These are phyloP conservation scores for Drosophila takahashii DNA, from an alignment of 1,140 invertebrate species.

Conservation along the genomic window DNA sequence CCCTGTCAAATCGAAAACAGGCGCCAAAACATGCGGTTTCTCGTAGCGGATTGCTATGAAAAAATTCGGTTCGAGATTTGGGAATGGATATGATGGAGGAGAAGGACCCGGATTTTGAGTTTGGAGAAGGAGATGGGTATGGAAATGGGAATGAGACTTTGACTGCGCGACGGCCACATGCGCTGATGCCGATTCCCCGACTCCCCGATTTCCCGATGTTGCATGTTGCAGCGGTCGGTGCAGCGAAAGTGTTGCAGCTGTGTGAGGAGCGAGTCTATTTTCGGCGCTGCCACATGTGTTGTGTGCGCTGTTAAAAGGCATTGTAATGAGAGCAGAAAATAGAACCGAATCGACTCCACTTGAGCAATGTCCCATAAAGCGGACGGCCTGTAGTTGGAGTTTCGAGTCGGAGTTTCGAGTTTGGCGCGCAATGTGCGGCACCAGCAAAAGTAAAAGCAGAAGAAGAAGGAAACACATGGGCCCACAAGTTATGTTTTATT, in stretches of 20 bases:
- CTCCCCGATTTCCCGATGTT: slow-evolving; percentile 16
- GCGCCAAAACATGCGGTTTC: slow-evolving; percentile 45
- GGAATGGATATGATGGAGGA: slow-evolving; percentile 13
- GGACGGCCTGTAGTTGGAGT: slow-evolving; percentile 29
- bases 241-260: slow-evolving; percentile 69
- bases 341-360: slow-evolving; percentile 66
- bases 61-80: slow-evolving; percentile 36
- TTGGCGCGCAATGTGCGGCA: slow-evolving; percentile 50
- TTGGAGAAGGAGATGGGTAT: background rate
- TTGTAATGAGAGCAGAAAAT: slow-evolving; percentile 76
- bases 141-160: slow-evolving; percentile 12
- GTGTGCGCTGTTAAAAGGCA: slow-evolving; percentile 58
- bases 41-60: background rate
- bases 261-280: slow-evolving; percentile 40
- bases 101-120: slow-evolving; percentile 9
- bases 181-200: slow-evolving; percentile 17
- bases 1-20: slow-evolving; percentile 23
- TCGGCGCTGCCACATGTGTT: slow-evolving; percentile 67
- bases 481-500: slow-evolving; percentile 71
- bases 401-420: slow-evolving; percentile 45
- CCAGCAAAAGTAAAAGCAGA: slow-evolving; percentile 9
- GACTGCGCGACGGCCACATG: slow-evolving; percentile 35
- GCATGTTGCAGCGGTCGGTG: slow-evolving; percentile 37
- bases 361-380: slow-evolving; percentile 71
- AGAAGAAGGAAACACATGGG: slow-evolving; percentile 38